Evolutionary conservation across 2,113 vertebrate species (phyloP), one percentile per base, ranked within the genome.

Genomic region (Mirounga angustirostris): DNA sequence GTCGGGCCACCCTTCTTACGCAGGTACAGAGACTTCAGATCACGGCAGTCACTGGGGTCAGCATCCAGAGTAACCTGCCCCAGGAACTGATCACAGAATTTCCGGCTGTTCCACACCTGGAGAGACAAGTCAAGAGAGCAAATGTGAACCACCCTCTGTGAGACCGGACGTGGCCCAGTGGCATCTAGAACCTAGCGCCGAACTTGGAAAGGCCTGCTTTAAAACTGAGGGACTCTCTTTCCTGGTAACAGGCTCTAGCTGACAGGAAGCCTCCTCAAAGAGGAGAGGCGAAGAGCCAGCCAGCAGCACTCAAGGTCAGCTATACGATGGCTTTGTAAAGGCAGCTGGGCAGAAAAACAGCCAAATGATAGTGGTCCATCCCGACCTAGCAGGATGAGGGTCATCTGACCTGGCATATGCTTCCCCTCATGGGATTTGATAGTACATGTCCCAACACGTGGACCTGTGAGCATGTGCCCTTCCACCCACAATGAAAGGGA

Each of bases 31-130:
- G 63, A 98, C 98, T 99, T 99, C 83, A 97, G 98, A 28, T 98
- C 95, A 5, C 89, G 50, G 92, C 97, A 97, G 97, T 99, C 99
- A 0, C 95, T 97, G 46, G 98, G 99, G 18, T 98, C 97, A 0
- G 99, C 99, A 7, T 99, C 95, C 97, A 99, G 96, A 91, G 99
- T 98, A 33, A 99, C 99, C 96, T 99, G 99, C 61, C 99, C 99
- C 95, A 99, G 98, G 78, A 99, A 99, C 94, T 98, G 98, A 97
- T 99, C 99, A 33, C 99, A 98, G 54, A 99, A 98, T 12, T 98
- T 87, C 0, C 98, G 99, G 92, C 99, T 99, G 98, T 99, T 99
- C 99, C 99, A 99, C 43, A 99, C 99, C 99, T 99, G 93, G 1
- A 21, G 67, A 94, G 12, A 40, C 30, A 97, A 97, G 43, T 89